Base-by-base conservation (phyloP, 2,113 vertebrate genomes). In the Scartelaos histophorus region DNA sequence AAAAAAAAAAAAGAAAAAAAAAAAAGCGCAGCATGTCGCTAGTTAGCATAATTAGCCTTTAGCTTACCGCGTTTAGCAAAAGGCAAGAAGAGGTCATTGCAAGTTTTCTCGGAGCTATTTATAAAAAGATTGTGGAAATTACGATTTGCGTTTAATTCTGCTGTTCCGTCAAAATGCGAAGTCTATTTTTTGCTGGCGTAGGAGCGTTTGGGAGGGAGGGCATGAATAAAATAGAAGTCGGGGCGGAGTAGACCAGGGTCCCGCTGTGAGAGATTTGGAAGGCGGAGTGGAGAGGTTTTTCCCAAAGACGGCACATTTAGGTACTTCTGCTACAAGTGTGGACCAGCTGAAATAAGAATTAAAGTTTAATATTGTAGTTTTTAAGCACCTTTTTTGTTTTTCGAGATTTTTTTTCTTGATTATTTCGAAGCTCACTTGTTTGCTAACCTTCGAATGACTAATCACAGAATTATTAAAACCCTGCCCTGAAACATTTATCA, bases 141-240 rank as follows among this genome's bases (percentile, higher is more conserved):
- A 10, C 3, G 16, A 4, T 49, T 76, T 83, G 54, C 69, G 91
- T 85, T 91, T 89, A 86, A 89, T 88, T 90, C 85, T 62, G 57
- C 83, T 90, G 85, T 83, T 85, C 80, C 88, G 73, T 73, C 90
- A 71, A 88, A 91, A 90, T 81, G 90, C 91, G 80, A 90, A 54
- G 16, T 80, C 22, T 58, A 12, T 58, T 84, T 29, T 88, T 71
- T 88, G 83, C 86, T 80, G 67, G 79, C 3, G 46, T 80, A 13
- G 68, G 82, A 90, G 80, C 85, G 90, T 90, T 89, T 85, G 69
- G 73, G 66, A 87, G 82, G 79, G 73, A 85, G 75, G 74, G 76
- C 81, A 84, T 88, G 80, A 89, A 91, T 89, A 81, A 88, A 89
- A 88, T 79, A 90, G 65, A 76, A 82, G 77, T 79, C 74, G 65